These are phyloP conservation scores for Capra hircus DNA, from an alignment of 2,113 vertebrate species.

Conservation along the genomic window DNA sequence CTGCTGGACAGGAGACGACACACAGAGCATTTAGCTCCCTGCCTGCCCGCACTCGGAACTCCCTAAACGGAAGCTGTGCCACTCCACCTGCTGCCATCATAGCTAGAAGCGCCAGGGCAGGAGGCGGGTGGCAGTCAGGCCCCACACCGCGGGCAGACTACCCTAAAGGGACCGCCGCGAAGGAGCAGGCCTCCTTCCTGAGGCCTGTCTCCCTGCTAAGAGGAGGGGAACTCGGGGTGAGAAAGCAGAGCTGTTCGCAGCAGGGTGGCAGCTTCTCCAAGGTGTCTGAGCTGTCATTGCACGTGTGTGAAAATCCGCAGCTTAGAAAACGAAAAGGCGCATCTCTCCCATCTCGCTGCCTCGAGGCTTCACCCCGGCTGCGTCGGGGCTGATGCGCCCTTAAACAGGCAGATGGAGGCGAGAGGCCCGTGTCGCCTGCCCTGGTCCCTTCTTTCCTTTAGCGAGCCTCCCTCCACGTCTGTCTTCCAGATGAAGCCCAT, in stretches of 20 bases:
- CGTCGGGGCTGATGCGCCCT: too few species aligned
- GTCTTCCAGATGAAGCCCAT: slow-evolving; percentile 92
- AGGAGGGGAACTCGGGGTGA: too few species aligned
- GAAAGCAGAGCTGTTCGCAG: background rate
- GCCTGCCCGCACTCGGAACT: accelerated
- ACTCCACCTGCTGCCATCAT: accelerated
- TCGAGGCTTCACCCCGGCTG: background rate
- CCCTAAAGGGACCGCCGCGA: too few species aligned
- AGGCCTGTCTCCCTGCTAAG: background rate
- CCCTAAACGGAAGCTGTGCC: background rate
- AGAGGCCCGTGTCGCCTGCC: background rate
- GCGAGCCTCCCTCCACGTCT: slow-evolving; percentile 19
- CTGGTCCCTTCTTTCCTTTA: background rate
- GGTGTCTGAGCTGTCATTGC: background rate
- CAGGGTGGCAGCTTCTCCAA: background rate
- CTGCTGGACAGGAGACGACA: background rate
- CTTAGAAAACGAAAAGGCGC: background rate
- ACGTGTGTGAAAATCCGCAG: background rate
- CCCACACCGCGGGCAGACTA: accelerated
- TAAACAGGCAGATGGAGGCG: accelerated
- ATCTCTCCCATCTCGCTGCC: background rate
- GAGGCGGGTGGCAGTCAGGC: background rate
- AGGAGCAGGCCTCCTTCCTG: background rate
- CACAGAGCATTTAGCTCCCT: background rate
- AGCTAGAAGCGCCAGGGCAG: background rate